A percentile compares a stretch with the other conserved stretches of the same genome.
These are phyloP conservation scores for Taxidea taxus DNA, from an alignment of 2,113 vertebrate genomes.

Conservation along the genomic window DNA sequence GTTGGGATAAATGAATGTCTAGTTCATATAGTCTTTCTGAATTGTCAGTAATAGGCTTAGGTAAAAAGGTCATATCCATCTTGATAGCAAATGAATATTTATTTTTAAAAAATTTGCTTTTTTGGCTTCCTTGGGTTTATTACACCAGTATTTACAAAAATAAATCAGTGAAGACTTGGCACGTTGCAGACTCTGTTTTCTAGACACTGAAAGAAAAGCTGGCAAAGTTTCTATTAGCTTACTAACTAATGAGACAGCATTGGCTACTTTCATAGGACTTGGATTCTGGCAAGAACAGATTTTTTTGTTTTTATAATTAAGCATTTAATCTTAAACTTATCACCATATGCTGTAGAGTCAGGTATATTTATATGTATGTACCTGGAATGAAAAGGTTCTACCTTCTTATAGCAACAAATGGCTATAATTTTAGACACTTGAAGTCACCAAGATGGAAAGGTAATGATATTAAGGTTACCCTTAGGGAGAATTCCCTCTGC, in stretches of 20 bases:
- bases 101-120: constrained; percentile 50
- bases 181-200: constrained; percentile 57
- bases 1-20: constrained; percentile 31
- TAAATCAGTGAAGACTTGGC: constrained; percentile 57
- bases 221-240: constrained; percentile 53
- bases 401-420: background rate
- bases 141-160: constrained; percentile 47
- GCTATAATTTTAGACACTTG: background rate
- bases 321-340: constrained; percentile 39
- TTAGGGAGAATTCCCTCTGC: background rate
- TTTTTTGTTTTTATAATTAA: background rate
- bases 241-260: constrained; percentile 45
- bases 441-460: background rate
- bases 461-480: background rate
- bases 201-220: constrained; percentile 32
- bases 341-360: constrained; percentile 4
- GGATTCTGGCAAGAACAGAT: constrained; percentile 51
- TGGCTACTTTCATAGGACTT: constrained; percentile 35
- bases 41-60: constrained; percentile 40
- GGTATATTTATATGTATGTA: background rate
- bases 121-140: constrained; percentile 60
- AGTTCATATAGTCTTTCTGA: background rate
- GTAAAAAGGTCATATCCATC: constrained; percentile 60
- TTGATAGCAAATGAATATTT: constrained; percentile 56
- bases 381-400: background rate